Evolutionary conservation across 1,140 invertebrate genomes (phyloP), one percentile per base, ranked within the genome.

Genomic region (Drosophila repletoides): DNA sequence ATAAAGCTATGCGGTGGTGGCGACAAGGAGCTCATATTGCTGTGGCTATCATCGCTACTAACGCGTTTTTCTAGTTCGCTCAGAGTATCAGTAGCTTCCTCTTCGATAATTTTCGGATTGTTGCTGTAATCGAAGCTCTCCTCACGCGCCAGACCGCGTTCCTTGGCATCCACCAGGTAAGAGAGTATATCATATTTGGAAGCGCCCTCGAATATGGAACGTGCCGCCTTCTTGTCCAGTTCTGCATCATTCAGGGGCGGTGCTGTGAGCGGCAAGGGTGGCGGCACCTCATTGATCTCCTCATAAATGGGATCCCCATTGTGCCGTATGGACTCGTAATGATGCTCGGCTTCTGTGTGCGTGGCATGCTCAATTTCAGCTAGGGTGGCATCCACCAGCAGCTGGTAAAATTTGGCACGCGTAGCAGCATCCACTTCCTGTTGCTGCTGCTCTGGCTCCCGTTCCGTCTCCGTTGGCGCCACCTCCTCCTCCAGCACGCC

Each of bases 161-260:
- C 93, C 91, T 96, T 95, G 14, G 96, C 95, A 88, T 95, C 96
- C 31, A 97, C 95, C 40, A 98, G 91, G 77, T 97, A 97, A 24
- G 95, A 96, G 3, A 98, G 91, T 63, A 98, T 95, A 74, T 98
- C 96, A 71, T 96, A 96, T 88, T 97, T 97, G 1, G 95, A 95
- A 7, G 96, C 95, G 21, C 95, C 95, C 90, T 96, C 95, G 87
- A 96, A 96, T 76, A 96, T 95, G 14, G 95, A 95, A 55, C 93
- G 91, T 77, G 91, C 91, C 90, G 91, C 92, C 92, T 93, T 91
- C 88, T 93, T 91, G 74, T 93, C 92, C 84, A 92, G 91, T 66
- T 95, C 94, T 49, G 94, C 93, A 33, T 93, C 93, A 65, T 94
- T 91, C 0, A 92, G 88, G 0, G 94, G 95, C 3, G 95, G 95